phyloP scores from a whole-genome alignment of 2,888 invertebrate species.

The Pheosia gnoma region DNA sequence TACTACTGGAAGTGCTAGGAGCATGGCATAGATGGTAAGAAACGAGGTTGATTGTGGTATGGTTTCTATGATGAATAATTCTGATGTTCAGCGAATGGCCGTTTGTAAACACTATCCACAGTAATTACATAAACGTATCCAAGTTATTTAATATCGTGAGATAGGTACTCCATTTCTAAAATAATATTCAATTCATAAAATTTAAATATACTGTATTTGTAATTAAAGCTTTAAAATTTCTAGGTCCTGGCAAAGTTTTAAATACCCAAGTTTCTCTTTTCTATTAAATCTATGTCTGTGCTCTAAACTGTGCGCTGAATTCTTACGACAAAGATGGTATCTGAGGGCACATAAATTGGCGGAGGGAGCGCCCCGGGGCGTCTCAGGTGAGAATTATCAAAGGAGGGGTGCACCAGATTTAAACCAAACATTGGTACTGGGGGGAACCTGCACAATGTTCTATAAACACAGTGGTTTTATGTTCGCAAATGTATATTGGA shows the following conservation, averaged over 20 bases:
- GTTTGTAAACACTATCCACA: no score
- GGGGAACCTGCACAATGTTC: conserved; percentile 36
- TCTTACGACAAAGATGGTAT: conserved; percentile 76
- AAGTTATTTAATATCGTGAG: no score
- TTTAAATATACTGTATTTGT: no score
- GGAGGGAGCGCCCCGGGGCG: conserved; percentile 51
- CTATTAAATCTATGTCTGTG: conserved; percentile 44
- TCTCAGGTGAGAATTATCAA: conserved; percentile 82
- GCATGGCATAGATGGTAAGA: neutral
- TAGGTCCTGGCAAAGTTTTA: no score
- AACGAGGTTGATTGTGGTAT: no score
- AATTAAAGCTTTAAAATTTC: no score
- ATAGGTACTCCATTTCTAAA: no score
- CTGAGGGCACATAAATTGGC: conserved; percentile 73
- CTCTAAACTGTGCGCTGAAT: conserved; percentile 59
- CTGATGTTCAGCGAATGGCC: no score
- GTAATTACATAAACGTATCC: no score
- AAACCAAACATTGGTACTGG: conserved; percentile 70
- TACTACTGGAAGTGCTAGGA: conserved; percentile 35
- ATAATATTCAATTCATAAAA: no score
- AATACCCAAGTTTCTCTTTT: conserved; percentile 20
- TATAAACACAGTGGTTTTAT: conserved; percentile 41
- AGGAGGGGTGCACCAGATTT: conserved; percentile 69
- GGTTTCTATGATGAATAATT: no score
- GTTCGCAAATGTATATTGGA: conserved; percentile 33